These are phyloP conservation scores for Fregetta grallaria DNA, from an alignment of 2,113 vertebrate genomes.

Conservation along the genomic window DNA sequence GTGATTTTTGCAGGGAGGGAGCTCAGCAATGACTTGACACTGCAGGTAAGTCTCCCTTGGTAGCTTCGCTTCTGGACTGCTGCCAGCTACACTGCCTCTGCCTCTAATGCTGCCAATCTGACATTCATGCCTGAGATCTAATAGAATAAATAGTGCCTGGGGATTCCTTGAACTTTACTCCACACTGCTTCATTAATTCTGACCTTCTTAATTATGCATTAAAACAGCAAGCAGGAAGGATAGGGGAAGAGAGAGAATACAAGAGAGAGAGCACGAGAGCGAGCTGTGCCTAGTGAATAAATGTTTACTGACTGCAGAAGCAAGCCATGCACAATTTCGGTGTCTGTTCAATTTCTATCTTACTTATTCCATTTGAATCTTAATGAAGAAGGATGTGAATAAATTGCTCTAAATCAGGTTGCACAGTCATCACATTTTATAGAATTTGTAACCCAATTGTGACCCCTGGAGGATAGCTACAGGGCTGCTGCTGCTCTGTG, in stretches of 20 bases:
- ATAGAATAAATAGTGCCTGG: constrained; percentile 83
- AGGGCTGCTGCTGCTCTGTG: neutral
- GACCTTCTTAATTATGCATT: constrained; percentile 93
- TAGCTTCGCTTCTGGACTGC: constrained; percentile 26
- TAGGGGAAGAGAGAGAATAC: constrained; percentile 22
- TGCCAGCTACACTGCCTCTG: constrained; percentile 29
- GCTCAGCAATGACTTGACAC: constrained; percentile 79
- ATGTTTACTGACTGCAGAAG: constrained; percentile 77
- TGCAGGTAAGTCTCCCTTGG: constrained; percentile 78
- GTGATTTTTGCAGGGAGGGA: constrained; percentile 86
- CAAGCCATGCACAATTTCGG: constrained; percentile 70
- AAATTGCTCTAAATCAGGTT: constrained; percentile 64
- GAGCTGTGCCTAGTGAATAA: constrained; percentile 68
- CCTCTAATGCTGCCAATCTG: constrained; percentile 68
- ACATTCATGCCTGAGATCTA: constrained; percentile 75
- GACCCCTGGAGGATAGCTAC: constrained; percentile 78
- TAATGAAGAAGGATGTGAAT: constrained; percentile 76
- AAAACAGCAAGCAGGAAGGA: constrained; percentile 77
- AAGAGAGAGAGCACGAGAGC: neutral
- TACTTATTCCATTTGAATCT: constrained; percentile 77
- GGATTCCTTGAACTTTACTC: constrained; percentile 89
- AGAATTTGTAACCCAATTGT: constrained; percentile 76
- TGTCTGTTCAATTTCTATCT: constrained; percentile 75
- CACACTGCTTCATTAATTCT: constrained; percentile 85
- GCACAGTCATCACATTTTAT: constrained; percentile 38